Conservation (phyloP, 2,888 invertebrate species). For the Scaptomyza caliginosa region DNA sequence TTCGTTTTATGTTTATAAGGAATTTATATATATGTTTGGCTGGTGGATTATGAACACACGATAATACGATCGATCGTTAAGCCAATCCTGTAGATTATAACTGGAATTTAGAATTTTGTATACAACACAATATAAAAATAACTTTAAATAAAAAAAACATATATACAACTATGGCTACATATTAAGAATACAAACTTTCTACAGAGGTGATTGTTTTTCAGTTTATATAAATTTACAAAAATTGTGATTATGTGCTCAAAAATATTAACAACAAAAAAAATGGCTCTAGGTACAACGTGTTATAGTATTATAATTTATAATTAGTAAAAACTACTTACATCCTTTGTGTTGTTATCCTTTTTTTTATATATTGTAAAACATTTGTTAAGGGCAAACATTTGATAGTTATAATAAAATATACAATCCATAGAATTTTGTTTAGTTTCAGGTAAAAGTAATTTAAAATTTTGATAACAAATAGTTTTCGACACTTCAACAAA, state of each 20-base stretch:
- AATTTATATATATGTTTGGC: conserved; percentile 15
- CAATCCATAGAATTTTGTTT: conserved; percentile 56
- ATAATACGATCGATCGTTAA: conserved; percentile 12
- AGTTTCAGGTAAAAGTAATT: conserved; percentile 22
- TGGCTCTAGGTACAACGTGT: conserved; percentile 7
- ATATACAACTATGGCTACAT: conserved; percentile 6
- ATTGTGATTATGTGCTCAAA: conserved; percentile 39
- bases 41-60: conserved; percentile 36
- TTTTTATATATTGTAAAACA: conserved; percentile 37
- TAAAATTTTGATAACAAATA: conserved; percentile 2
- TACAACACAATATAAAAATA: conserved; percentile 39
- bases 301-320: conserved; percentile 11
- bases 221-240: conserved; percentile 11
- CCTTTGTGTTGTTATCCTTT: conserved; percentile 82
- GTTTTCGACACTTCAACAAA: neutral
- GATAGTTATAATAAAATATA: conserved; percentile 67
- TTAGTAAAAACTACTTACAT: conserved; percentile 81
- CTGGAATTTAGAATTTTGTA: conserved; percentile 63
- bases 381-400: conserved; percentile 50
- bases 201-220: conserved; percentile 8
- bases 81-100: conserved; percentile 38
- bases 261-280: conserved; percentile 13
- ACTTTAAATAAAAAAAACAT: too few relatives aligned
- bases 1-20: conserved; percentile 17
- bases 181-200: conserved; percentile 14